Conservation (phyloP, 2,888 invertebrate species). For the Cactoblastis cactorum region DNA sequence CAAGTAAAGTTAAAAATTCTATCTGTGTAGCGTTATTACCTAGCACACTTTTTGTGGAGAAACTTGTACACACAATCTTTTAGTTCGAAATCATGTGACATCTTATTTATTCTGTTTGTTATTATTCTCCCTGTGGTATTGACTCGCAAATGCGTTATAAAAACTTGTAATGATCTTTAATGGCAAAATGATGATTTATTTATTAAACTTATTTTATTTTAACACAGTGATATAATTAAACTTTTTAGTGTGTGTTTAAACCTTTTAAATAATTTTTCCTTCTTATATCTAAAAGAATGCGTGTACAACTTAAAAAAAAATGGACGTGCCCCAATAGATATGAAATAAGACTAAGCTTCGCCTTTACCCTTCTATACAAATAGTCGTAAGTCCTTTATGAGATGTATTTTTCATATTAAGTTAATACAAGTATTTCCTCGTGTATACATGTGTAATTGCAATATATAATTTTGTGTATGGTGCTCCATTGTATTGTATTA, state of each 20-base stretch:
- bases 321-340: conserved; percentile 40
- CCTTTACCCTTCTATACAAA: conserved; percentile 59
- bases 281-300: background rate
- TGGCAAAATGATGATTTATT: too few relatives aligned
- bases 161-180: too few relatives aligned
- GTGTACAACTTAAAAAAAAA: conserved; percentile 19
- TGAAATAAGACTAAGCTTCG: conserved; percentile 56
- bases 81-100: too few relatives aligned
- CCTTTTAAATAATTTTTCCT: too few relatives aligned
- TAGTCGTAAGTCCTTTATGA: conserved; percentile 40
- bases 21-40: too few relatives aligned
- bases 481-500: conserved; percentile 70
- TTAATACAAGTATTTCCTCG: conserved; percentile 31
- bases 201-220: too few relatives aligned
- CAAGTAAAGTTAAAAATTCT: too few relatives aligned
- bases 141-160: too few relatives aligned
- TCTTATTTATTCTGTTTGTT: too few relatives aligned
- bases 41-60: background rate
- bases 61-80: background rate
- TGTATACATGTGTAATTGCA: conserved; percentile 48
- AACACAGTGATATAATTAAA: too few relatives aligned
- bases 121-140: too few relatives aligned
- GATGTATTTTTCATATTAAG: conserved; percentile 49
- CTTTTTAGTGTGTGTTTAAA: too few relatives aligned
- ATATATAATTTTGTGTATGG: conserved; percentile 68